These are phyloP conservation scores for Tachina fera DNA, from an alignment of 2,888 invertebrate genomes.

Conservation along the genomic window DNA sequence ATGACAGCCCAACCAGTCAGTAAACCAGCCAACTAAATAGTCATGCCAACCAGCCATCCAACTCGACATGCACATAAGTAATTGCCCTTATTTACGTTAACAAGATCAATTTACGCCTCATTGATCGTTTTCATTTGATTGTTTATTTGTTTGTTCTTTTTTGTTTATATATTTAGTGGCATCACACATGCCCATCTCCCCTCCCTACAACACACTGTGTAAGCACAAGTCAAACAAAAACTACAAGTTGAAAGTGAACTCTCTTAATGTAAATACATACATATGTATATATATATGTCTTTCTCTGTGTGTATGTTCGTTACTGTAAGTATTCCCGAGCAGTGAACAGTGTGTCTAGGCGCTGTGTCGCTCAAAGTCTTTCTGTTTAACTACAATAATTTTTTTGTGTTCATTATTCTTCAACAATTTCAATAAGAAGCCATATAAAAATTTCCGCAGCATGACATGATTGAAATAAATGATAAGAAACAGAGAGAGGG, in stretches of 20 bases:
- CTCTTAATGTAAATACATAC: not conserved
- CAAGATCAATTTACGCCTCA: constrained; percentile 73
- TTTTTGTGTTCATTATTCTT: constrained; percentile 14
- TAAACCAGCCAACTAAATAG: constrained; percentile 45
- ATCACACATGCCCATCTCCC: not conserved
- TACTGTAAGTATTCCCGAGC: not conserved
- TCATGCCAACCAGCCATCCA: constrained; percentile 25
- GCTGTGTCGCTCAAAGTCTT: constrained; percentile 24
- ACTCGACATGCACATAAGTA: constrained; percentile 64
- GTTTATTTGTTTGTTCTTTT: constrained; percentile 26
- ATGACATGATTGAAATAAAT: constrained; percentile 36
- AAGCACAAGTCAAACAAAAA: not conserved
- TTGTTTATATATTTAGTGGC: constrained; percentile 37
- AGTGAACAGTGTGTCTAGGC: constrained; percentile 14
- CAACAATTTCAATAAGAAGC: constrained; percentile 61
- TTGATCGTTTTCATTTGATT: constrained; percentile 63
- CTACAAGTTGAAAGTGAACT: not conserved
- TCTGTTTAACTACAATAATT: constrained; percentile 25
- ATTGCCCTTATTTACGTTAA: constrained; percentile 73
- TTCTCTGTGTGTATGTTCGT: not conserved
- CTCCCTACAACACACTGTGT: not conserved
- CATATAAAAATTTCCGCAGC: constrained; percentile 31
- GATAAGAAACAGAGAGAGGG: constrained; percentile 3
- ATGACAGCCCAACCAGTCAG: constrained; percentile 21
- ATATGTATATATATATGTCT: too few species aligned